Percentiles rank a stretch among this genome's conserved stretches.
phyloP scores from a whole-genome alignment of 1,140 invertebrate species.

The Drosophila carrolli region DNA sequence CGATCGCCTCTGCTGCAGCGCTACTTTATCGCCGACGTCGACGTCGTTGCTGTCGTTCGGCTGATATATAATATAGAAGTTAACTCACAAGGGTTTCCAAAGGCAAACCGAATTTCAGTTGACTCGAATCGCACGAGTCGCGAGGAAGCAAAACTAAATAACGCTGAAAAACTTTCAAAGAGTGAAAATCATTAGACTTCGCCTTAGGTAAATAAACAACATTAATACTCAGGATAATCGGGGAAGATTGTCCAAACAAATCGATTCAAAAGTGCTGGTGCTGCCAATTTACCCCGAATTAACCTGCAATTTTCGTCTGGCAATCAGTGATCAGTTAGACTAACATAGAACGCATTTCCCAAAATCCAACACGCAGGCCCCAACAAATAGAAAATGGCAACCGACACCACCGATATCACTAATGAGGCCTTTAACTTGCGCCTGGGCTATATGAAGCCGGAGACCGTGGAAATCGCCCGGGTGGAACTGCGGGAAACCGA shows the following conservation, averaged over 20 bases:
- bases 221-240: slow-evolving; percentile 19
- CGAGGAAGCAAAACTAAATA: slow-evolving; percentile 68
- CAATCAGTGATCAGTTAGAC: slow-evolving; percentile 32
- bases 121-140: slow-evolving; percentile 69
- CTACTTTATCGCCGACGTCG: slow-evolving; percentile 27
- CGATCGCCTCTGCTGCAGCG: slow-evolving; percentile 32
- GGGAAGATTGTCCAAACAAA: slow-evolving; percentile 38
- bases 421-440: slow-evolving; percentile 82
- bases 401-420: slow-evolving; percentile 50
- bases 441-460: slow-evolving; percentile 75
- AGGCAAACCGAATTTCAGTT: slow-evolving; percentile 77
- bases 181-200: slow-evolving; percentile 35
- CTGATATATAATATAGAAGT: slow-evolving; percentile 64
- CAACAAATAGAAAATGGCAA: slow-evolving; percentile 15
- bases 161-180: slow-evolving; percentile 31
- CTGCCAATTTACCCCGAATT: slow-evolving; percentile 15
- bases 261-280: slow-evolving; percentile 29
- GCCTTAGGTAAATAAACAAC: slow-evolving; percentile 52
- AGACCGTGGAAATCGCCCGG: slow-evolving; percentile 86
- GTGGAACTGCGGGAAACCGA: slow-evolving; percentile 90
- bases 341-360: slow-evolving; percentile 54
- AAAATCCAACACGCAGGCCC: slow-evolving; percentile 63
- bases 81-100: slow-evolving; percentile 80
- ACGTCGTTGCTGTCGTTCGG: slow-evolving; percentile 26
- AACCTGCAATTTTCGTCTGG: slow-evolving; percentile 36